Evolutionary conservation across 1,140 invertebrate species (phyloP), one percentile per base, ranked within the genome.

Genomic region (Ceratina australensis): DNA sequence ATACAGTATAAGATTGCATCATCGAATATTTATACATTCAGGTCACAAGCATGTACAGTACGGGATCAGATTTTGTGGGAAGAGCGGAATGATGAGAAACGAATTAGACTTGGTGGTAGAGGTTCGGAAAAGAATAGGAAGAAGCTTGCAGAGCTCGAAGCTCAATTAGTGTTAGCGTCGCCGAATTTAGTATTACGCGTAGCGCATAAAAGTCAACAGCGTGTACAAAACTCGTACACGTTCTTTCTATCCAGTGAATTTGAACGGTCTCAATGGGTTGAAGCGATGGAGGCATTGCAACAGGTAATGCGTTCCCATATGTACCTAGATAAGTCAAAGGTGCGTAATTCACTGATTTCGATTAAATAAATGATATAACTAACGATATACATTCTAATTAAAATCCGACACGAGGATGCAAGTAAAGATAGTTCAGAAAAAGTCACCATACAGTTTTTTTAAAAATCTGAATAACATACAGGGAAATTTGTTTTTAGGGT

Each of bases 201-300:
- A 59, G 93, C 94, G 52, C 94, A 96, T 71, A 95, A 95, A 85
- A 92, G 93, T 76, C 93, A 93, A 64, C 93, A 94, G 72, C 94
- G 96, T 81, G 92, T 91, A 74, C 93, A 93, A 71, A 92, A 93
- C 79, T 91, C 94, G 20, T 96, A 97, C 87, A 96, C 96, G 47
- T 98, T 99, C 90, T 98, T 98, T 90, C 93, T 98, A 79, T 97
- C 97, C 72, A 98, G 97, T 0, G 97, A 98, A 92, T 99, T 97
- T 90, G 98, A 98, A 91, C 93, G 97, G 73, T 96, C 96, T 60
- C 97, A 98, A 89, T 98, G 98, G 98, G 95, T 97, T 79, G 97
- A 98, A 90, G 96, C 97, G 4, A 97, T 99, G 76, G 94, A 95
- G 79, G 96, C 96, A 18, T 91, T 98, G 71, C 96, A 97, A 93